A percentile compares a stretch with the other conserved stretches of the same genome.
Evolutionary conservation across 2,113 vertebrate genomes (phyloP).

Genomic region (Elephas maximus): DNA sequence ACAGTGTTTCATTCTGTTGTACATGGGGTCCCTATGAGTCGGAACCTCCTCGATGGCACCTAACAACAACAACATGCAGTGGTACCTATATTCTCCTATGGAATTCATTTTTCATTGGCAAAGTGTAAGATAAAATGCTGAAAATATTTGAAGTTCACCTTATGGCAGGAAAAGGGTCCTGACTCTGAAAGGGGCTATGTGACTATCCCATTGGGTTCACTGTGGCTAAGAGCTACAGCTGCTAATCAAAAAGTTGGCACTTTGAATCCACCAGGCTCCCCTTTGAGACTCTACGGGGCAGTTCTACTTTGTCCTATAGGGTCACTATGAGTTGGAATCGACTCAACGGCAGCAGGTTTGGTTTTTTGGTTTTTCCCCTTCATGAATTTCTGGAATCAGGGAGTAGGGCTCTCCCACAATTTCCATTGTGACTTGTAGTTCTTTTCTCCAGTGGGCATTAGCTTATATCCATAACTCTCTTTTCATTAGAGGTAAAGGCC

Average conservation of each 20-base stretch:
- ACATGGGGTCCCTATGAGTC: too few species aligned
- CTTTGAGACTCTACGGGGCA: too few species aligned
- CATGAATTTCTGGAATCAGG: not conserved
- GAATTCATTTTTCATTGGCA: not conserved
- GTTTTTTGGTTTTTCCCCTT: too few species aligned
- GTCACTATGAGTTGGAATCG: too few species aligned
- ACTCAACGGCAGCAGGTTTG: too few species aligned
- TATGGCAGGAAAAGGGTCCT: not conserved
- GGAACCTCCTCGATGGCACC: too few species aligned
- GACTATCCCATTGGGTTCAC: not conserved
- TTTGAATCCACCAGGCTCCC: too few species aligned
- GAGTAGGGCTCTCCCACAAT: not conserved
- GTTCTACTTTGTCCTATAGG: too few species aligned
- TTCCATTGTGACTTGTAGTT: not conserved
- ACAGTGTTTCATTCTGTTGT: too few species aligned
- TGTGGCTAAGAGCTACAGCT: too few species aligned
- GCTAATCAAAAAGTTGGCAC: too few species aligned
- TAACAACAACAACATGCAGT: not conserved
- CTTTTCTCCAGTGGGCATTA: not conserved
- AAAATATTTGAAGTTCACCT: not conserved
- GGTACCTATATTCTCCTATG: not conserved
- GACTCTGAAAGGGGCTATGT: too few species aligned
- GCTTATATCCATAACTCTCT: not conserved
- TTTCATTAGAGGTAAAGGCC: not conserved
- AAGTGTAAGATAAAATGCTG: not conserved